Conservation (phyloP, 1,140 invertebrate species). For the Apolygus lucorum region DNA sequence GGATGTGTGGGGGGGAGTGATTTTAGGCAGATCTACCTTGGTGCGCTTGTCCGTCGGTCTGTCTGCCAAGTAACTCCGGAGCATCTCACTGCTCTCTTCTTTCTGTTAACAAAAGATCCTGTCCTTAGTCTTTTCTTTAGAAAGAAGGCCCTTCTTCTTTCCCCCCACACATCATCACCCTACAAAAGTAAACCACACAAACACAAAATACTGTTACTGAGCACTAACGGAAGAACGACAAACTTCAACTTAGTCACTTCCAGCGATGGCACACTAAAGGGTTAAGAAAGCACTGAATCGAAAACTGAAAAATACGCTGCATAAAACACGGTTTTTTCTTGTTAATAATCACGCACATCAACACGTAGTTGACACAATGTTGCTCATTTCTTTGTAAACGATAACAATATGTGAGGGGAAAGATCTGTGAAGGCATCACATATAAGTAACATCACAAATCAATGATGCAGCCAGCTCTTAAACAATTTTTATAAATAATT, state of each 20-base stretch:
- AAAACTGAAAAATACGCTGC: neutral
- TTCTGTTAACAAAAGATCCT: conserved; percentile 50
- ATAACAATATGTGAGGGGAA: conserved; percentile 5
- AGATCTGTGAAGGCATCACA: neutral
- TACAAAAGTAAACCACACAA: conserved; percentile 1
- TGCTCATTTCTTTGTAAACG: neutral
- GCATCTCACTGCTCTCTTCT: conserved; percentile 22
- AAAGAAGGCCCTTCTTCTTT: conserved; percentile 14
- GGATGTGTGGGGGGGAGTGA: conserved; percentile 29
- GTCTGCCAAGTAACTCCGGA: conserved; percentile 29
- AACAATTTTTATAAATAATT: no score
- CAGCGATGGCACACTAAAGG: neutral
- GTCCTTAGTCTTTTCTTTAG: conserved; percentile 13
- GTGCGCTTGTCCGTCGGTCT: neutral
- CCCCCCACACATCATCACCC: conserved; percentile 19
- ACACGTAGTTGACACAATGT: neutral
- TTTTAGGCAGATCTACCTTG: conserved; percentile 34
- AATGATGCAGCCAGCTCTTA: no score
- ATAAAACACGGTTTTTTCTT: neutral
- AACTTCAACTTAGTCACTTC: neutral
- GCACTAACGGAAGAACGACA: neutral
- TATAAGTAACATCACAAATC: no score
- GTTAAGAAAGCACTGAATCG: neutral
- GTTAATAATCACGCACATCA: neutral
- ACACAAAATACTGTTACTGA: neutral